Base-by-base conservation (phyloP, 2,113 vertebrate genomes). In the Arenaria interpres region DNA sequence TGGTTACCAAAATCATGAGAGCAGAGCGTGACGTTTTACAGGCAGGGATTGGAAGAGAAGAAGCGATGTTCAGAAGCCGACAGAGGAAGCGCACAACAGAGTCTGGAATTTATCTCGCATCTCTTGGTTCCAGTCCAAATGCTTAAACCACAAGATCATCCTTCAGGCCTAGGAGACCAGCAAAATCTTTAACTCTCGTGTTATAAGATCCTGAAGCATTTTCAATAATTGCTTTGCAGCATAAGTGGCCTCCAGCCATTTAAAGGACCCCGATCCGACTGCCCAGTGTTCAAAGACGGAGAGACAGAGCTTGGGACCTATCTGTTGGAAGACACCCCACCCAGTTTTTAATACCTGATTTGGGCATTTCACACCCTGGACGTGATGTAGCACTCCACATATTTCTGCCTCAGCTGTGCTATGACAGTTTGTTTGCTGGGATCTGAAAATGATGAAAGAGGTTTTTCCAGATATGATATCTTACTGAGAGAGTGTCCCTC, bases 91-190 rank as follows among this genome's bases (percentile, higher is more conserved):
- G 78, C 69, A 60, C 81, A 72, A 20, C 81, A 67, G 71, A 48
- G 90, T 79, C 83, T 92, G 90, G 93, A 87, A 95, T 96, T 92
- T 53, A 27, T 96, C 92, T 85, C 93, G 27, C 92, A 74, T 96
- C 92, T 88, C 68, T 51, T 96, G 96, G 79, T 71, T 35, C 82
- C 76, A 69, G 32, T 63, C 95, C 96, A 96, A 92, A 90, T 80
- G 88, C 27, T 88, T 92, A 10, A 93, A 78, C 19, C 90, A 56
- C 90, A 39, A 74, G 79, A 92, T 95, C 93, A 95, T 88, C 83
- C 88, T 73, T 45, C 78, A 77, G 82, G 85, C 75, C 63, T 74
- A 71, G 68, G 75, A 93, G 85, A 92, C 68, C 75, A 69, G 1
- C 11, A 64, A 67, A 46, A 45, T 59, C 75, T 95, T 93, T 64